Base-by-base conservation (phyloP, 2,113 vertebrate species). In the Neomonachus schauinslandi region DNA sequence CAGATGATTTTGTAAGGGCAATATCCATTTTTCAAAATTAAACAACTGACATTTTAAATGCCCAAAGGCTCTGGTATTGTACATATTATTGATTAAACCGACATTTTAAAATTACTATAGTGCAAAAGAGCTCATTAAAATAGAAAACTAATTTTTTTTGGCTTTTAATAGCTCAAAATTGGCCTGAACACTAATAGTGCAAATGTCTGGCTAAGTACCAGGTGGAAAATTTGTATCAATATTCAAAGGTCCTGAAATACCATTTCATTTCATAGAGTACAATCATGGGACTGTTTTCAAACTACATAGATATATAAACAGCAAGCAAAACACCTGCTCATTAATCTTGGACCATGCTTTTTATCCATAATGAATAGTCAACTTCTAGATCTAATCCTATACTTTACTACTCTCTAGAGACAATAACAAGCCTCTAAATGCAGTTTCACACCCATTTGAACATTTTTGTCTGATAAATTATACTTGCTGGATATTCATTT, bases 21-120 rank as follows among this genome's bases (percentile, higher is more conserved):
- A 94, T 92, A 97, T 82, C 39, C 76, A 97, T 92, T 96, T 98
- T 98, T 97, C 87, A 96, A 94, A 97, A 97, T 98, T 97, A 98
- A 98, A 96, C 83, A 97, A 95, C 94, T 97, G 96, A 96, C 95
- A 98, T 96, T 97, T 96, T 96, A 81, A 96, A 96, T 95, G 39
- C 94, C 76, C 94, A 96, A 94, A 95, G 83, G 59, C 74, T 92
- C 61, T 93, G 55, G 22, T 85, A 97, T 76, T 95, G 42, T 94
- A 77, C 18, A 91, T 89, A 97, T 82, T 88, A 97, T 98, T 98
- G 92, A 98, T 96, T 97, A 96, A 96, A 96, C 79, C 3, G 61
- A 95, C 85, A 98, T 98, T 97, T 98, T 57, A 95, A 98, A 97
- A 96, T 95, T 98, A 94, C 39, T 63, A 67, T 87, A 88, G 76